A percentile compares a stretch with the other conserved stretches of the same genome.
Evolutionary conservation across 2,113 vertebrate genomes (phyloP).

Genomic region (Limanda limanda): DNA sequence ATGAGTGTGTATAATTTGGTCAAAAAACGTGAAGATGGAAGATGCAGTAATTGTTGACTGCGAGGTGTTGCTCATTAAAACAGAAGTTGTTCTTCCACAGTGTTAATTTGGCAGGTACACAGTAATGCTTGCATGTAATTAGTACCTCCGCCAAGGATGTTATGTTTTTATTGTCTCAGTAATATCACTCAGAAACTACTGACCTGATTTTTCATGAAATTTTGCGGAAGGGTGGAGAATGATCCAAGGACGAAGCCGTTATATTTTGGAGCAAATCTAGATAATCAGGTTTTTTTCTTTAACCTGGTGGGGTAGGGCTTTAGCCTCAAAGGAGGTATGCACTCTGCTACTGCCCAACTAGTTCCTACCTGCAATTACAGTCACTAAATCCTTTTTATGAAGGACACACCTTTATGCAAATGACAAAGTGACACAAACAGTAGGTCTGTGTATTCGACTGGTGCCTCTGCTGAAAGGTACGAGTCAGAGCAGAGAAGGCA

Average conservation of each 20-base stretch:
- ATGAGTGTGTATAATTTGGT: not conserved
- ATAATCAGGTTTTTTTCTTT: not conserved
- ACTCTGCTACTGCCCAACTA: not conserved
- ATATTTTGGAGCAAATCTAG: not conserved
- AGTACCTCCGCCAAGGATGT: not conserved
- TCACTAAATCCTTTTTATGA: constrained; percentile 11
- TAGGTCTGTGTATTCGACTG: not conserved
- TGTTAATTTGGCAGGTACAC: constrained; percentile 38
- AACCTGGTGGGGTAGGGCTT: not conserved
- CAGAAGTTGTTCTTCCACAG: not conserved
- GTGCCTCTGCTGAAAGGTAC: constrained; percentile 13
- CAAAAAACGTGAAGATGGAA: not conserved
- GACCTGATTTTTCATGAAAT: not conserved
- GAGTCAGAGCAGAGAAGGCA: constrained; percentile 2
- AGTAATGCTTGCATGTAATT: not conserved
- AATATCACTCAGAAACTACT: not conserved
- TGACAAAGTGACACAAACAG: constrained; percentile 5
- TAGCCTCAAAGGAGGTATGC: not conserved
- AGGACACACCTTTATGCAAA: not conserved
- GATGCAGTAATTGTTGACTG: not conserved
- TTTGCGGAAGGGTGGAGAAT: not conserved
- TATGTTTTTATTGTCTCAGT: constrained; percentile 18
- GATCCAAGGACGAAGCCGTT: not conserved
- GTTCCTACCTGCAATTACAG: too few relatives aligned
- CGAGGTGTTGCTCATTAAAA: not conserved